These are phyloP conservation scores for Herpetotheres cachinnans DNA, from an alignment of 2,113 vertebrate species.

Conservation along the genomic window DNA sequence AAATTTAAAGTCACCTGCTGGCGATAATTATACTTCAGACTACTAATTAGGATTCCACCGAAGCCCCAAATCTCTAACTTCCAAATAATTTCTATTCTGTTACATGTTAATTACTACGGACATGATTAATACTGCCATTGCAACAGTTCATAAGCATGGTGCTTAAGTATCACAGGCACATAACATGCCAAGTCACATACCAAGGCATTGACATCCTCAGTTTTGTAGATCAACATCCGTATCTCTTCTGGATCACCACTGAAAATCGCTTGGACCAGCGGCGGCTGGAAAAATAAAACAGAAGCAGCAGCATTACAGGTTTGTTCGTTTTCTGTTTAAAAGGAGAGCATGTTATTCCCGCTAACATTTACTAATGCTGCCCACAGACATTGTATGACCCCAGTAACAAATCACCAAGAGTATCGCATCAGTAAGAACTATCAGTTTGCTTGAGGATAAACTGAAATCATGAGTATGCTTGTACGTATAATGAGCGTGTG, in stretches of 20 bases:
- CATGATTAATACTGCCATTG: not conserved
- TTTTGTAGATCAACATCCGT: constrained; percentile 94
- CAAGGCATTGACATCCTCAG: constrained; percentile 94
- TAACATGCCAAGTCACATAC: constrained; percentile 68
- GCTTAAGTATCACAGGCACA: not conserved
- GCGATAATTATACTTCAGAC: not conserved
- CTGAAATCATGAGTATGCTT: not conserved
- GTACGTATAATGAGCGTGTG: not conserved
- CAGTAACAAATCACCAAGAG: not conserved
- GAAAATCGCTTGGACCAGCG: constrained; percentile 95
- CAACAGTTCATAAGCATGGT: not conserved
- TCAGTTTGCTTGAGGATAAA: not conserved
- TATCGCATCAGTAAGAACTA: not conserved
- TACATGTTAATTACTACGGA: not conserved
- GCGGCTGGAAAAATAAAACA: constrained; percentile 79
- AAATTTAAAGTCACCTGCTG: constrained; percentile 1
- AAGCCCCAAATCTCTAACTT: not conserved
- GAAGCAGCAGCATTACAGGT: not conserved
- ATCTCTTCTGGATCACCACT: constrained; percentile 95
- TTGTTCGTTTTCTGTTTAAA: not conserved
- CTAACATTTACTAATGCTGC: not conserved
- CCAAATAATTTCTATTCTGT: not conserved
- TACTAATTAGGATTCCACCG: not conserved
- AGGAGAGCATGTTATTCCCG: not conserved
- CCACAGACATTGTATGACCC: not conserved